Evolutionary conservation across 2,797 vertebrate species (phyloP).

Genomic region (Tokudaia muenninki): DNA sequence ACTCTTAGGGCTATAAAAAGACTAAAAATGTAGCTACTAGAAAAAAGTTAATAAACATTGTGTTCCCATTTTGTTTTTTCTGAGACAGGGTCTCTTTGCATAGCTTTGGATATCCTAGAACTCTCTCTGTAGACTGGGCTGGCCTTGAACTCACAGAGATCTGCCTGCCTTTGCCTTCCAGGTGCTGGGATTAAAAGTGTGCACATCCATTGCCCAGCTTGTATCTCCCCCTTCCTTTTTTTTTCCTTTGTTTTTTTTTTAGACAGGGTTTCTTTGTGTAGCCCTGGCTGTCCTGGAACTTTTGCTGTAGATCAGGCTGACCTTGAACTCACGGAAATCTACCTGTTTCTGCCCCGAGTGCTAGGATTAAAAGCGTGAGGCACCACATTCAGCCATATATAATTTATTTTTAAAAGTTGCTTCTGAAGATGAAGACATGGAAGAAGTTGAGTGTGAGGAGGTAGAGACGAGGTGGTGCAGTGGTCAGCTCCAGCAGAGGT

Average conservation of each 20-base stretch:
- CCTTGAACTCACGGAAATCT: background rate
- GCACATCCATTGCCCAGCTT: background rate
- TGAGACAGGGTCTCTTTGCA: background rate
- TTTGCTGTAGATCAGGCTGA: background rate
- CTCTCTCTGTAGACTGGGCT: background rate
- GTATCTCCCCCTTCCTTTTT: background rate
- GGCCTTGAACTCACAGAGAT: background rate
- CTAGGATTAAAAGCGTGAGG: background rate
- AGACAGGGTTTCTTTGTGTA: background rate
- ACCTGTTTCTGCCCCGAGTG: background rate
- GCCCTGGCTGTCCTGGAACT: background rate
- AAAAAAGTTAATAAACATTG: background rate
- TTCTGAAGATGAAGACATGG: constrained; percentile 23
- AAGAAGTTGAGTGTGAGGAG: background rate
- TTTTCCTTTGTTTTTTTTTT: background rate
- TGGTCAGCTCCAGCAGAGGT: background rate
- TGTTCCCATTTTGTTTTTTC: background rate
- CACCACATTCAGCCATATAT: background rate
- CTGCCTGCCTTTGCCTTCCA: background rate
- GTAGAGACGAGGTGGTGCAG: background rate
- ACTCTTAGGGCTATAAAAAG: background rate
- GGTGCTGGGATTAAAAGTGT: background rate
- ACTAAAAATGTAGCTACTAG: background rate
- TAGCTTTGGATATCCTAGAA: background rate
- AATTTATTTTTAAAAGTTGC: constrained; percentile 45